phyloP scores from a whole-genome alignment of 1,140 invertebrate species.

The Leptonema lineaticorne region DNA sequence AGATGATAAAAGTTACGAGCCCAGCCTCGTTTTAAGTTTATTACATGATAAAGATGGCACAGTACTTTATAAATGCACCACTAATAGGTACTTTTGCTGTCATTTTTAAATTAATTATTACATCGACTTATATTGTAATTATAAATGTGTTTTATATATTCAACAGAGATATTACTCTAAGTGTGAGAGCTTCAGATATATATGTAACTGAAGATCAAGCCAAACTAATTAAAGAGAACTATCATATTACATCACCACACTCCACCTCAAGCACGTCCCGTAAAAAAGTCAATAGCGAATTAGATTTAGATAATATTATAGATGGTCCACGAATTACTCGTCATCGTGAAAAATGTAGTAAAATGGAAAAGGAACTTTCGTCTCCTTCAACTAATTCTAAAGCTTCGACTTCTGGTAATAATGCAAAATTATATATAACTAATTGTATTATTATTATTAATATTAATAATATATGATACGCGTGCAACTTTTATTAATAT shows the following conservation, averaged over 20 bases:
- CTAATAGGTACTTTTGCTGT: conserved; percentile 50
- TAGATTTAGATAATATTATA: conserved; percentile 55
- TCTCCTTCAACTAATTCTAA: conserved; percentile 52
- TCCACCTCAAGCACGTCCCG: conserved; percentile 48
- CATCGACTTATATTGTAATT: not conserved
- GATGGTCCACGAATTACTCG: conserved; percentile 45
- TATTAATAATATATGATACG: too few relatives aligned
- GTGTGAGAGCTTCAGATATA: conserved; percentile 52
- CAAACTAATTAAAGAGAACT: conserved; percentile 48
- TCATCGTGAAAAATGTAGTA: conserved; percentile 47
- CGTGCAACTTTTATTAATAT: too few relatives aligned
- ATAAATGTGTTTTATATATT: not conserved
- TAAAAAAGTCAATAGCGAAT: conserved; percentile 48
- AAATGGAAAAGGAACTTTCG: conserved; percentile 47
- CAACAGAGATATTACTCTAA: conserved; percentile 50
- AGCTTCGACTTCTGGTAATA: conserved; percentile 53
- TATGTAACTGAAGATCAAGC: conserved; percentile 57
- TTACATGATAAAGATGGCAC: conserved; percentile 51
- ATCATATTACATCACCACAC: conserved; percentile 43
- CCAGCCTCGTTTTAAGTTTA: conserved; percentile 50
- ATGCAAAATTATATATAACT: conserved; percentile 9
- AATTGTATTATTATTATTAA: not conserved
- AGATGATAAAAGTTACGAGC: conserved; percentile 54
- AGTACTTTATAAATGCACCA: conserved; percentile 53
- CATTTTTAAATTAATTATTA: not conserved